A percentile compares a stretch with the other conserved stretches of the same genome.
Conservation (phyloP, 1,140 invertebrate species). For the Mycetomoellerius zeteki region DNA sequence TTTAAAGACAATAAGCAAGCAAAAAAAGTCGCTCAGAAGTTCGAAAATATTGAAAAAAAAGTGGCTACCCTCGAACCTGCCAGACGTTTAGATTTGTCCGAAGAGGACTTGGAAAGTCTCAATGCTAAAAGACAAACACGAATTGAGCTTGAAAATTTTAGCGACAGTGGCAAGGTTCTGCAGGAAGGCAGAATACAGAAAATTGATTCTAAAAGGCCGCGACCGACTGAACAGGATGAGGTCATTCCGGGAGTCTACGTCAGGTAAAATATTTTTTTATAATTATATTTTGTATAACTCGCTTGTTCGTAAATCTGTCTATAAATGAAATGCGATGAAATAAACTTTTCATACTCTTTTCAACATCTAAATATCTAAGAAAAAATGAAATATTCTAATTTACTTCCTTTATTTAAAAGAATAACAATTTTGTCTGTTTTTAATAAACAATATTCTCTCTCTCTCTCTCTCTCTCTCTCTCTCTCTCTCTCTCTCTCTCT, state of each 20-base stretch:
- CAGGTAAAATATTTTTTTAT: slow-evolving; percentile 78
- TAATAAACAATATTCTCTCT: neutral
- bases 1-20: slow-evolving; percentile 76
- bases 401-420: no score
- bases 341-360: no score
- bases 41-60: slow-evolving; percentile 80
- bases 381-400: neutral
- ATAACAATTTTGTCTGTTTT: neutral
- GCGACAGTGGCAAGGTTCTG: slow-evolving; percentile 79
- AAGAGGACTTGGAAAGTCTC: slow-evolving; percentile 49
- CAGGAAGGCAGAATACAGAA: slow-evolving; percentile 79
- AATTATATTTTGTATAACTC: neutral
- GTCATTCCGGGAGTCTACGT: slow-evolving; percentile 81
- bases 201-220: slow-evolving; percentile 71
- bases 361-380: no score
- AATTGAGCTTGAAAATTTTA: slow-evolving; percentile 83
- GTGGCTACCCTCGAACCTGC: slow-evolving; percentile 60
- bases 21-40: slow-evolving; percentile 77
- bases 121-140: slow-evolving; percentile 78
- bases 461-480: neutral
- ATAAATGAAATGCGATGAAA: neutral
- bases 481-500: neutral
- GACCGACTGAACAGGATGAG: slow-evolving; percentile 73
- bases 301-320: neutral
- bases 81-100: slow-evolving; percentile 69